Base-by-base conservation (phyloP, 2,797 vertebrate species). In the Xiphophorus birchmanni region DNA sequence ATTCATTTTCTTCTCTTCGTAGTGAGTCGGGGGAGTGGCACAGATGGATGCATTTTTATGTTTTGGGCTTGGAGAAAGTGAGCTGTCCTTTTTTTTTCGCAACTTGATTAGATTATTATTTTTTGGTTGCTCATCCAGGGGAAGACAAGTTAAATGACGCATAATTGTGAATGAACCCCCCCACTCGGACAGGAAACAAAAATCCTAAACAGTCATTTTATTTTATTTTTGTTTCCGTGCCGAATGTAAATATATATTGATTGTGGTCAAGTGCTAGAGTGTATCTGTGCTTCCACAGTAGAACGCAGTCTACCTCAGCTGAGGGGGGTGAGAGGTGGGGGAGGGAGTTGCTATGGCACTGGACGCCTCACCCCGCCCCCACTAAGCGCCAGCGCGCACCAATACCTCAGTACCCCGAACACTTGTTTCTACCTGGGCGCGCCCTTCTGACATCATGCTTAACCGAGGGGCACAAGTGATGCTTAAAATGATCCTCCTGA, bases 271-370 rank as follows among this genome's bases (percentile, higher is more conserved):
- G 92, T 95, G 91, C 92, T 96, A 94, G 50, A 52, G 96, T 96
- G 96, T 96, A 95, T 96, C 96, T 95, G 96, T 96, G 95, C 96
- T 97, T 97, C 96, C 97, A 97, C 96, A 97, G 95, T 96, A 96
- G 95, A 95, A 95, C 94, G 93, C 96, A 93, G 96, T 97, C 96
- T 98, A 97, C 97, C 97, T 98, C 97, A 97, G 96, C 96, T 96
- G 94, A 96, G 96, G 96, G 95, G 95, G 90, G 85, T 2, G 74
- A 9, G 74, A 18, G 78, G 69, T n/a, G 26, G 26, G 44, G 71
- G 77, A 82, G 91, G 89, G 90, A 88, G 87, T 86, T 79, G 90
- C 94, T 93, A 95, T 93, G 96, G 95, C 94, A 92, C 95, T 85
- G 88, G 95, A 95, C 92, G 90, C 94, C 95, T 95, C 95, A 56